These are phyloP conservation scores for Magallana gigas DNA, from an alignment of 1,140 invertebrate species.

Conservation along the genomic window DNA sequence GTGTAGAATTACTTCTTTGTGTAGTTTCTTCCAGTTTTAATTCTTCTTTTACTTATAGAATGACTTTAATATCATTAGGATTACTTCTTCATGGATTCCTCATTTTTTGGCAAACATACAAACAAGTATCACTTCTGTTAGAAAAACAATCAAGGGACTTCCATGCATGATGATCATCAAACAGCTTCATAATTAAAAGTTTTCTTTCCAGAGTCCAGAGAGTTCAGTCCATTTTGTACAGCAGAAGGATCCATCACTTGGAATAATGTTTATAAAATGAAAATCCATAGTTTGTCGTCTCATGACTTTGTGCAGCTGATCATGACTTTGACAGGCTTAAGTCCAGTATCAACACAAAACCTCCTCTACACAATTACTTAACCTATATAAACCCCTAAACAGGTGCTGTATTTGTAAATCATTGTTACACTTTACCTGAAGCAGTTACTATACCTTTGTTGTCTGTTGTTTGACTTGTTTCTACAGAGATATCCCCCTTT, in stretches of 20 bases:
- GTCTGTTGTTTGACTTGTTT: background rate
- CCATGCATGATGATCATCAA: background rate
- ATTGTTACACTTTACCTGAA: background rate
- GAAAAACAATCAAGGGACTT: background rate
- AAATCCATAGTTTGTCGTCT: no score
- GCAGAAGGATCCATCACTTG: no score
- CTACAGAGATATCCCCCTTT: background rate
- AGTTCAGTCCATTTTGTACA: no score
- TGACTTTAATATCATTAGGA: background rate
- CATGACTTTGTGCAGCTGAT: no score
- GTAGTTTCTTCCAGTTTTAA: background rate
- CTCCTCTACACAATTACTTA: background rate
- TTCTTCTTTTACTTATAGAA: background rate
- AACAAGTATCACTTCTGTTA: background rate
- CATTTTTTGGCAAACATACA: constrained; percentile 11
- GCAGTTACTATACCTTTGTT: background rate
- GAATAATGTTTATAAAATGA: no score
- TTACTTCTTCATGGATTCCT: background rate
- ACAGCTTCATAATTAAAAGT: background rate
- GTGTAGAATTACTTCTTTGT: no score
- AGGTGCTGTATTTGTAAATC: background rate
- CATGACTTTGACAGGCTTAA: no score
- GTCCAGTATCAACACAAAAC: no score
- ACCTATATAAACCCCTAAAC: background rate
- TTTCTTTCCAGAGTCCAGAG: no score